phyloP scores from a whole-genome alignment of 2,888 invertebrate species.

The Drosophila conformis region DNA sequence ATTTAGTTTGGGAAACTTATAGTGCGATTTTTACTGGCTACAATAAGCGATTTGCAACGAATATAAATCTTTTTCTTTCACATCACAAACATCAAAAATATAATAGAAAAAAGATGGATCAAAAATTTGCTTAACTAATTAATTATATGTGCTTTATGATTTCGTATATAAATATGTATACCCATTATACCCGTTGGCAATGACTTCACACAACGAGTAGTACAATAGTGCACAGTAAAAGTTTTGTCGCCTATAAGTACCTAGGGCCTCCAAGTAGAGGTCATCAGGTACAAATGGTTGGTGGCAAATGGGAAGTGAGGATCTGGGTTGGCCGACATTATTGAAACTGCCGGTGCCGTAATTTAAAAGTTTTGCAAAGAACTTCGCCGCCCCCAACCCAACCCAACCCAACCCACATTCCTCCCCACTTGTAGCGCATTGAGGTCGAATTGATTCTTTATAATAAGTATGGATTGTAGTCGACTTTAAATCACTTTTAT shows the following conservation, averaged over 20 bases:
- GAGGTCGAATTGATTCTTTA: conserved; percentile 71
- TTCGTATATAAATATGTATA: neutral
- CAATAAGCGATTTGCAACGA: neutral
- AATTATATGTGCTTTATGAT: too few species aligned
- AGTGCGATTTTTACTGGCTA: neutral
- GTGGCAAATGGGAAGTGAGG: conserved; percentile 8
- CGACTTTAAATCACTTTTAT: conserved; percentile 69
- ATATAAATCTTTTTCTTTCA: neutral
- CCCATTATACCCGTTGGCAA: neutral
- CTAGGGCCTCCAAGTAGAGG: conserved; percentile 40
- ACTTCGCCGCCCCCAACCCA: neutral
- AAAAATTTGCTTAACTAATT: neutral
- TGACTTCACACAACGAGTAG: neutral
- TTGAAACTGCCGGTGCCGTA: conserved; percentile 75
- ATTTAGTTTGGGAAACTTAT: neutral
- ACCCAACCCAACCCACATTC: neutral
- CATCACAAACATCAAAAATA: neutral
- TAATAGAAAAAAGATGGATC: neutral
- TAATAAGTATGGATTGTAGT: conserved; percentile 57
- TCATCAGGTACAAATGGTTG: conserved; percentile 18
- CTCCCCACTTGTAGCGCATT: conserved; percentile 37
- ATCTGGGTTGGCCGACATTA: conserved; percentile 48
- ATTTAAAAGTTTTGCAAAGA: conserved; percentile 70
- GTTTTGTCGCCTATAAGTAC: conserved; percentile 60
- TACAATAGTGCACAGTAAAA: conserved; percentile 24